Conservation (phyloP, 2,797 vertebrate genomes). For the Thunnus albacares region DNA sequence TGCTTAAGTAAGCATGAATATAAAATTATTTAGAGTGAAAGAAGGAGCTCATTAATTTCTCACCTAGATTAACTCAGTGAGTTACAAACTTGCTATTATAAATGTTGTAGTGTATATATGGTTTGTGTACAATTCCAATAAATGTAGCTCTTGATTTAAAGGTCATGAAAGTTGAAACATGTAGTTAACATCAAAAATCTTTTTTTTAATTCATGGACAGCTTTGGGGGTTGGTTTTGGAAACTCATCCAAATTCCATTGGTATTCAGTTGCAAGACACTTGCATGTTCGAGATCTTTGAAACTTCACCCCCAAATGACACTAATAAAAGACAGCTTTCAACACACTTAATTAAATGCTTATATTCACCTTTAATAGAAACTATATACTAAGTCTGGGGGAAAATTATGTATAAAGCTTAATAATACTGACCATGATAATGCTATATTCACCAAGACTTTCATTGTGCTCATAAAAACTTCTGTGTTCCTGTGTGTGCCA, state of each 20-base stretch:
- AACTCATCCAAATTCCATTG: constrained; percentile 62
- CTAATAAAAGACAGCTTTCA: constrained; percentile 1
- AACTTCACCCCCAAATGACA: constrained; percentile 1
- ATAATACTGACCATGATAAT: too few species aligned
- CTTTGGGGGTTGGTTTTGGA: constrained; percentile 42
- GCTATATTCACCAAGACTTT: background rate
- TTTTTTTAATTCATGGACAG: background rate
- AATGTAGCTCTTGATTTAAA: constrained; percentile 7
- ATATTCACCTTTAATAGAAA: background rate
- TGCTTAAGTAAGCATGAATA: background rate
- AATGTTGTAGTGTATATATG: background rate
- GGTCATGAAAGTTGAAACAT: background rate
- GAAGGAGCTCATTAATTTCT: background rate
- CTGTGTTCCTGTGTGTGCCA: background rate
- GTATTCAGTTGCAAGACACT: constrained; percentile 17
- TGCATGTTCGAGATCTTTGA: constrained; percentile 13
- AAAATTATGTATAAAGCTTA: background rate
- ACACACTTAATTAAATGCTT: background rate
- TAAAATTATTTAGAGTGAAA: too few species aligned
- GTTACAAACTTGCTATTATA: background rate
- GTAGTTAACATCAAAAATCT: background rate
- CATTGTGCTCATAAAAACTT: constrained; percentile 20
- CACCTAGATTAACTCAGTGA: too few species aligned
- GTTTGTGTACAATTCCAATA: background rate
- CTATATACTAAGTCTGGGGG: background rate